Percentiles rank a stretch among this genome's conserved stretches.
phyloP scores from a whole-genome alignment of 2,888 invertebrate species.

The Melanchra persicariae region DNA sequence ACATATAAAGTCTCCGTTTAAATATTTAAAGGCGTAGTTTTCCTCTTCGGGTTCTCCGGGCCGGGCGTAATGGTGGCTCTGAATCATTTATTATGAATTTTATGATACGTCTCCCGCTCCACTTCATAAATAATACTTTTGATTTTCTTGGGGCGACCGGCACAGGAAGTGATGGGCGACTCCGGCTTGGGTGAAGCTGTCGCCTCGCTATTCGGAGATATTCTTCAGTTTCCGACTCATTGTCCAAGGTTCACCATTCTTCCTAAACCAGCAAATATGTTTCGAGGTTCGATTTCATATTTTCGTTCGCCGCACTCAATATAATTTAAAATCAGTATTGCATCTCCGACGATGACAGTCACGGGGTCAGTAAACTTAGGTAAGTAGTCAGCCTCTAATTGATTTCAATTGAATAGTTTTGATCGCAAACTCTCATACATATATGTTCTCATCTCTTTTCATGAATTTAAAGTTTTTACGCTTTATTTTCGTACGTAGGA shows the following conservation, averaged over 20 bases:
- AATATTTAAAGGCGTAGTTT: constrained; percentile 88
- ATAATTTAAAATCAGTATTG: not conserved
- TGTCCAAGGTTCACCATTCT: not conserved
- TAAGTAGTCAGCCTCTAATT: constrained; percentile 28
- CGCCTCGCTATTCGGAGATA: constrained; percentile 7
- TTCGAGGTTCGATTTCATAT: not conserved
- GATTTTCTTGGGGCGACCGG: constrained; percentile 73
- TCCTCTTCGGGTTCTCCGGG: constrained; percentile 77
- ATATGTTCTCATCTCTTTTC: constrained; percentile 19
- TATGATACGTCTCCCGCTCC: constrained; percentile 84
- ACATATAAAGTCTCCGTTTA: constrained; percentile 88
- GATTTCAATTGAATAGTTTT: constrained; percentile 50
- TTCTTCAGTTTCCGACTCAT: constrained; percentile 11
- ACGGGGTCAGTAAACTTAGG: constrained; percentile 27
- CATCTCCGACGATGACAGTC: constrained; percentile 16
- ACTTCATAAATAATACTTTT: constrained; percentile 84
- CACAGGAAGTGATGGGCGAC: constrained; percentile 54
- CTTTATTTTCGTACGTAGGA: constrained; percentile 28
- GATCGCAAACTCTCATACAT: constrained; percentile 33
- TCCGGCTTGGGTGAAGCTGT: constrained; percentile 33
- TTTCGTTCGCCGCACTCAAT: not conserved
- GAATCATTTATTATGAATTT: constrained; percentile 88
- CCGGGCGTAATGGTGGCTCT: constrained; percentile 83
- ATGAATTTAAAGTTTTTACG: constrained; percentile 10
- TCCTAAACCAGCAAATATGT: not conserved